Base-by-base conservation (phyloP, 2,888 invertebrate genomes). In the Campoplex nolae region DNA sequence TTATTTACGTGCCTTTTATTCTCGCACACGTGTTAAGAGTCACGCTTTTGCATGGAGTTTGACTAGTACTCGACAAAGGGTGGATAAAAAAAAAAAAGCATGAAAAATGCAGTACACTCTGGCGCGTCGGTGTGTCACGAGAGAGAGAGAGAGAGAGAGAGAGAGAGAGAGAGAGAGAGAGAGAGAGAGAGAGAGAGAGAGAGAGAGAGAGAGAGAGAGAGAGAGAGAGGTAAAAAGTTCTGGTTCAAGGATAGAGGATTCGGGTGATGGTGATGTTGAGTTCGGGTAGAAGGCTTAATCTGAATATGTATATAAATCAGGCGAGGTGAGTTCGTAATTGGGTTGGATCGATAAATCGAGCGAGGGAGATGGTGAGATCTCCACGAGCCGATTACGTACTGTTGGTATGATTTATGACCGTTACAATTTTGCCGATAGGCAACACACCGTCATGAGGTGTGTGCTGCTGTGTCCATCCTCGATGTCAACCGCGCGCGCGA, bases 391-490 rank as follows among this genome's bases (percentile, higher is more conserved):
- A 87, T 87, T 87, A 87, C 81, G 81, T 74, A 51, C 70, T 62
- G 80, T 74, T 73, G 38, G 48, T 75, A 87, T 87, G 87, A 87
- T 87, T 87, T 84, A 87, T 75, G 82, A 82, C 68, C 84, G 87
- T 82, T 73, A 86, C 81, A 78, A 86, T 86, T 84, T 84, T 81
- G 78, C 81, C 87, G 87, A 87, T 87, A 84, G 84, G 74, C 38
- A 56, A 58, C 67, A 75, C 81, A 87, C 84, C 84, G 87, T 87
- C 78, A 82, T 78, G 74, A 42, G 71, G 51, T 45, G 48, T 45
- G 23, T 23, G 23, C 23, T 23, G 58, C 68, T 35, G 62, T 18
- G 80, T 80, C 38, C 70, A 51, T 62, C 78, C 86, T 70, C 32
- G 75, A 70, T 86, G 86, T 83, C 83, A 67, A 76, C 23, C 23